Percentiles rank a stretch among this genome's conserved stretches.
Conservation (phyloP, 1,140 invertebrate species). For the Daktulosphaira vitifoliae region DNA sequence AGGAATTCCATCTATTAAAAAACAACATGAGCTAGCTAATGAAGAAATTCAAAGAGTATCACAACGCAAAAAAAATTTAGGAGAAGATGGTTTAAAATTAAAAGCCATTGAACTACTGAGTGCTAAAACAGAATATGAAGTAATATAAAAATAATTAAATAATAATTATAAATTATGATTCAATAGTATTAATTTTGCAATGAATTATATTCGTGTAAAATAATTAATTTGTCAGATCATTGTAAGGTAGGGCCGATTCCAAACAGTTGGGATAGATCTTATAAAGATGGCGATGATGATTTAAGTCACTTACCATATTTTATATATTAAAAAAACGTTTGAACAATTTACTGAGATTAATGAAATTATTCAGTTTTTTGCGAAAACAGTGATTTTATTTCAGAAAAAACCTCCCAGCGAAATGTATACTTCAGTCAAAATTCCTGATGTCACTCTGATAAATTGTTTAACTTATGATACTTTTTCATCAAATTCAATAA, state of each 20-base stretch:
- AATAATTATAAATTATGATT: too few relatives aligned
- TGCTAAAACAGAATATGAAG: constrained; percentile 68
- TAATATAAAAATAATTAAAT: too few relatives aligned
- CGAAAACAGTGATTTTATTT: constrained; percentile 37
- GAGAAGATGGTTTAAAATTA: constrained; percentile 56
- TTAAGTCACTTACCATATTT: too few relatives aligned
- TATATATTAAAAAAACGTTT: too few relatives aligned
- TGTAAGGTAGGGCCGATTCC: too few relatives aligned
- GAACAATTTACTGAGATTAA: too few relatives aligned
- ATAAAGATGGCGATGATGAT: too few relatives aligned
- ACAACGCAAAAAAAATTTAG: constrained; percentile 54
- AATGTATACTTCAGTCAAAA: constrained; percentile 57
- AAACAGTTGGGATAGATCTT: too few relatives aligned
- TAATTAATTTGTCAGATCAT: too few relatives aligned
- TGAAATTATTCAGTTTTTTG: too few relatives aligned
- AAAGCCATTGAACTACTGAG: constrained; percentile 54
- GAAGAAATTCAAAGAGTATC: constrained; percentile 59
- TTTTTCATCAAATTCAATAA: constrained; percentile 47
- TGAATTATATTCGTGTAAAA: too few relatives aligned
- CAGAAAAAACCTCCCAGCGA: constrained; percentile 56
- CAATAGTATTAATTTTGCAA: neutral
- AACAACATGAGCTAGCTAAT: constrained; percentile 52
- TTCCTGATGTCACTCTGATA: constrained; percentile 59
- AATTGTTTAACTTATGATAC: constrained; percentile 57
- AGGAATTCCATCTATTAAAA: constrained; percentile 51